A percentile compares a stretch with the other conserved stretches of the same genome.
Evolutionary conservation across 2,888 invertebrate species (phyloP).

Genomic region (Caradrina clavipalpis): DNA sequence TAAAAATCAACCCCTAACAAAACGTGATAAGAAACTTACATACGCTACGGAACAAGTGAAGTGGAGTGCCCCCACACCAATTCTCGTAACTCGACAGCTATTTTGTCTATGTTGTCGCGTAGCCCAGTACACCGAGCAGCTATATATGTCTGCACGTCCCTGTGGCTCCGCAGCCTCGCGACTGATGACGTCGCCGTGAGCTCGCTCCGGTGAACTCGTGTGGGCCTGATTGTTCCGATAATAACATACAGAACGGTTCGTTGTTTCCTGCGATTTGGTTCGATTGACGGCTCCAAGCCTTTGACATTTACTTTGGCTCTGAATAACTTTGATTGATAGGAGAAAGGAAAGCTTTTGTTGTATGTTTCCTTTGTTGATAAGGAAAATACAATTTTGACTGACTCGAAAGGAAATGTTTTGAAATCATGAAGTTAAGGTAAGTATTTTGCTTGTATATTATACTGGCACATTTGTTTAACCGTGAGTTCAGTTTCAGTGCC

Average conservation of each 20-base stretch:
- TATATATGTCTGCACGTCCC: slow-evolving; percentile 9
- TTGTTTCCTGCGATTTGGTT: slow-evolving; percentile 26
- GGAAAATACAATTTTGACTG: slow-evolving; percentile 7
- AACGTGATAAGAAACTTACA: slow-evolving; percentile 16
- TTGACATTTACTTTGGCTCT: slow-evolving; percentile 18
- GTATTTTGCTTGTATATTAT: not conserved
- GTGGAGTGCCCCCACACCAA: slow-evolving; percentile 4
- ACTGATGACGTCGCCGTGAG: slow-evolving; percentile 15
- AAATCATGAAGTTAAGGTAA: not conserved
- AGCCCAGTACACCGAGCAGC: not conserved
- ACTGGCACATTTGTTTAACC: too few relatives aligned
- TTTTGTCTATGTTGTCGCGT: not conserved
- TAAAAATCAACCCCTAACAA: slow-evolving; percentile 20
- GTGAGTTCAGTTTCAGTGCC: too few relatives aligned
- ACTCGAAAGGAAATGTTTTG: not conserved
- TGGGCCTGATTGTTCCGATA: slow-evolving; percentile 54
- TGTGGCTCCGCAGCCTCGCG: not conserved
- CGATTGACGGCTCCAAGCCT: slow-evolving; percentile 16
- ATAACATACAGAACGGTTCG: slow-evolving; percentile 45
- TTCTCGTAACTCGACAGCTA: not conserved
- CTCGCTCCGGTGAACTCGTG: slow-evolving; percentile 46
- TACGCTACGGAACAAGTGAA: not conserved
- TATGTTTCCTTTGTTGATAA: slow-evolving; percentile 14
- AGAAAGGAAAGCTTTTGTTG: slow-evolving; percentile 23
- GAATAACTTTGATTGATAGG: slow-evolving; percentile 24